Conservation (phyloP, 2,888 invertebrate genomes). For the Drosophila atroscutellata region DNA sequence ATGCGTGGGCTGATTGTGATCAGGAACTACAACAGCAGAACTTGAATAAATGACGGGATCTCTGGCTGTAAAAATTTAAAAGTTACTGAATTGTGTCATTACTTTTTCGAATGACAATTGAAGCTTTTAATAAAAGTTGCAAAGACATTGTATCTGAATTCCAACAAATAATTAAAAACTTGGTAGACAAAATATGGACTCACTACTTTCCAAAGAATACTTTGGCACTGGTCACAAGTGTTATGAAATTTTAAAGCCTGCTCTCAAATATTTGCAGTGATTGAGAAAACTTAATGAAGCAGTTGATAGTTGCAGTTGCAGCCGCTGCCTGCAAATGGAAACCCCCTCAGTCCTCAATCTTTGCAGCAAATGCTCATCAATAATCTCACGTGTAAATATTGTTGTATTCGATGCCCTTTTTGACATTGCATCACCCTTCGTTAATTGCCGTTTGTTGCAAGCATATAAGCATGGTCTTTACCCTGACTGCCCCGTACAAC, state of each 20-base stretch:
- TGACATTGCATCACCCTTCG: slow-evolving; percentile 51
- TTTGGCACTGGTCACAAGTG: not conserved
- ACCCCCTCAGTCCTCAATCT: slow-evolving; percentile 16
- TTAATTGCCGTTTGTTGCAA: slow-evolving; percentile 77
- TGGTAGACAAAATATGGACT: not conserved
- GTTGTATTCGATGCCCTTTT: slow-evolving; percentile 35
- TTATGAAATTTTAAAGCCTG: not conserved
- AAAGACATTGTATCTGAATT: not conserved
- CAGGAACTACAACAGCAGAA: slow-evolving; percentile 22
- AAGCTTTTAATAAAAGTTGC: not conserved
- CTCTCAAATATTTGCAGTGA: slow-evolving; percentile 29
- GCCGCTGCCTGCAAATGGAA: slow-evolving; percentile 6
- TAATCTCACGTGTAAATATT: slow-evolving; percentile 71
- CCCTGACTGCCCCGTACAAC: not conserved
- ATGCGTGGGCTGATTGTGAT: slow-evolving; percentile 63
- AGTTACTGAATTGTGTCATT: not conserved
- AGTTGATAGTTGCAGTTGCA: slow-evolving; percentile 38
- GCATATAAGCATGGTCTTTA: slow-evolving; percentile 34
- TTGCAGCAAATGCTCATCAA: slow-evolving; percentile 43
- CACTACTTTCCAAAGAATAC: not conserved
- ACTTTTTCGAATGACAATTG: not conserved
- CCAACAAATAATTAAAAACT: not conserved
- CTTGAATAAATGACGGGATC: not conserved
- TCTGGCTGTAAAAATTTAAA: not conserved
- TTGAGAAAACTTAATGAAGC: slow-evolving; percentile 61